Conservation (phyloP, 1,140 invertebrate species). For the Leptinotarsa texana region DNA sequence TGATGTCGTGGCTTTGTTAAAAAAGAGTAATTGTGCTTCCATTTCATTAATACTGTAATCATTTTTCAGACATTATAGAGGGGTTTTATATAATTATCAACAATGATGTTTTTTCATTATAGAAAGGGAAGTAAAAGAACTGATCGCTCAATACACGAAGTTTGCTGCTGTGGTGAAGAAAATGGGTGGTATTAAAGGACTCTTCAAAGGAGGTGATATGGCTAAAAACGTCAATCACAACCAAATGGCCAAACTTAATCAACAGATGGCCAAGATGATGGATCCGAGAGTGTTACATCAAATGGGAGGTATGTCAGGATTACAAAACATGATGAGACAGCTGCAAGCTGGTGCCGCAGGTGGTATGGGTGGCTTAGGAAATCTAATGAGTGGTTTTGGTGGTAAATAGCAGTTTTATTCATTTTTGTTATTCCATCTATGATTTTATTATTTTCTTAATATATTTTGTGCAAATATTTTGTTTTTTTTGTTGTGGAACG, state of each 20-base stretch:
- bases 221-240: slow-evolving; percentile 97
- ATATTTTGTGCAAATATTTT: neutral
- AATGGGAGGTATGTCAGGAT: slow-evolving; percentile 92
- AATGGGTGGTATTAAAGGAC: slow-evolving; percentile 99
- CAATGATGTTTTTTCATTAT: too few relatives aligned
- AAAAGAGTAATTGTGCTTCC: too few relatives aligned
- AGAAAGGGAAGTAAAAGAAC: slow-evolving; percentile 94
- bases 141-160: slow-evolving; percentile 98
- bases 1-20: too few relatives aligned
- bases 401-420: slow-evolving; percentile 50
- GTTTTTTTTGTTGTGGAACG: neutral
- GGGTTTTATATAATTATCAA: slow-evolving; percentile 25
- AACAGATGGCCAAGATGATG: slow-evolving; percentile 99
- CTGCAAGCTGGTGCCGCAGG: slow-evolving; percentile 87
- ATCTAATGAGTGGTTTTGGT: slow-evolving; percentile 76
- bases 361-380: slow-evolving; percentile 69
- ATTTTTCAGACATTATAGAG: neutral
- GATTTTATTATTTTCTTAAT: neutral
- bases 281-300: slow-evolving; percentile 94
- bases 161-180: slow-evolving; percentile 99
- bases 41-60: too few relatives aligned
- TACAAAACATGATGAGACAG: slow-evolving; percentile 98
- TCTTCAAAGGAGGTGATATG: slow-evolving; percentile 98
- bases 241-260: slow-evolving; percentile 98
- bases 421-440: neutral